phyloP scores from a whole-genome alignment of 2,113 vertebrate species.

The Cervus canadensis region DNA sequence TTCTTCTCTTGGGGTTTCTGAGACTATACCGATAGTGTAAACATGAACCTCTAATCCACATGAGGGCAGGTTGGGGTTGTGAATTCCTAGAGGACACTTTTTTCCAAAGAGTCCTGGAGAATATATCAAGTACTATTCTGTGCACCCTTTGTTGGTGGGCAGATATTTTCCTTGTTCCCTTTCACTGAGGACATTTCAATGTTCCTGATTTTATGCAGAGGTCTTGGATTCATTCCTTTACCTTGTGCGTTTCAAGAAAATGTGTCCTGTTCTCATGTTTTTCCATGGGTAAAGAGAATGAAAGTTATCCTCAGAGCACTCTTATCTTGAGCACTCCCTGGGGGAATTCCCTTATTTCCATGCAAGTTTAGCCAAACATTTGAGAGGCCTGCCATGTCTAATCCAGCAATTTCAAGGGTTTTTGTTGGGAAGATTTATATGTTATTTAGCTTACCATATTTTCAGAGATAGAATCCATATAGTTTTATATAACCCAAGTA shows the following conservation, averaged over 20 bases:
- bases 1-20: neutral
- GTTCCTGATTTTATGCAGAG: neutral
- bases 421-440: neutral
- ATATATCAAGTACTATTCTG: neutral
- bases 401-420: neutral
- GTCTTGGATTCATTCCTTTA: neutral
- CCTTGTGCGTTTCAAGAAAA: neutral
- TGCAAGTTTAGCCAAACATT: neutral
- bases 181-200: neutral
- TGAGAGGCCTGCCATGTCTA: neutral
- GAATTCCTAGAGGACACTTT: neutral
- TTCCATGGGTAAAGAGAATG: neutral
- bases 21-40: neutral
- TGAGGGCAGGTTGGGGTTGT: neutral
- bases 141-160: neutral
- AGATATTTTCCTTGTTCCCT: neutral
- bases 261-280: neutral
- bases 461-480: neutral
- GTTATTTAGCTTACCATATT: neutral
- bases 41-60: neutral
- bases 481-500: neutral
- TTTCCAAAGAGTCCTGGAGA: neutral
- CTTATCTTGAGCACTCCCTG: neutral
- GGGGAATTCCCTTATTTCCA: neutral
- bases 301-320: neutral